Base-by-base conservation (phyloP, 2,888 invertebrate genomes). In the Papilio demoleus region DNA sequence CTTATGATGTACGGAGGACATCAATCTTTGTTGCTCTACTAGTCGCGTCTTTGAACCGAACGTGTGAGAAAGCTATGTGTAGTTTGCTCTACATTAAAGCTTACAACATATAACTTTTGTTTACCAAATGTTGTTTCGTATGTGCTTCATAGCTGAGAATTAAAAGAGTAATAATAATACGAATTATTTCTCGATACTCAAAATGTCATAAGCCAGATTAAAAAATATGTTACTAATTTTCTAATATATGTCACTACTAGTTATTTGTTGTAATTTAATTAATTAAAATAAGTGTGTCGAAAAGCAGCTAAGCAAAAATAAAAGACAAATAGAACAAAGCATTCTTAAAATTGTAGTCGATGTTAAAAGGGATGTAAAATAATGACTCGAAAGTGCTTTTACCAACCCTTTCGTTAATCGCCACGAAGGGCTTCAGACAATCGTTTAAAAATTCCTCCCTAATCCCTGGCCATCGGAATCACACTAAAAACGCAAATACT, bases 1-100 rank as follows among this genome's bases (percentile, higher is more conserved):
- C 91, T 93, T 93, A 93, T 93, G 93, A 93, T 90, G 92, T 90
- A 93, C 88, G 90, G 83, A 81, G 84, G 85, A 83, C 88, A 92
- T 92, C 87, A 75, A 77, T 89, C 88, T 88, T 53, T 42, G 64
- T 68, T 50, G 60, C 68, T 68, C 53, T 14, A 68, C 64, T 68
- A 64, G 59, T 60, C 17, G 45, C 24, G 65, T 17, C 50, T 22
- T 65, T 17, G 34, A 31, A 60, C 38, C 45, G 17, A 27, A 50
- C 50, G 40, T 38, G 64, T 59, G 36, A 38, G 31, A 40, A 53
- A 24, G 64, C 70, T 67, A 75, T 75, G 73, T 88, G 81, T 56
- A 11, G 12, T 36, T 62, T 62, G 42, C 12, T 24, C 45, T 31
- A 17, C 19, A 31, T 40, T 60, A 22, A 40, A 24, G 4, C 8